A percentile compares a stretch with the other conserved stretches of the same genome.
Evolutionary conservation across 2,797 vertebrate genomes (phyloP).

Genomic region (Fistularia tabacaria): DNA sequence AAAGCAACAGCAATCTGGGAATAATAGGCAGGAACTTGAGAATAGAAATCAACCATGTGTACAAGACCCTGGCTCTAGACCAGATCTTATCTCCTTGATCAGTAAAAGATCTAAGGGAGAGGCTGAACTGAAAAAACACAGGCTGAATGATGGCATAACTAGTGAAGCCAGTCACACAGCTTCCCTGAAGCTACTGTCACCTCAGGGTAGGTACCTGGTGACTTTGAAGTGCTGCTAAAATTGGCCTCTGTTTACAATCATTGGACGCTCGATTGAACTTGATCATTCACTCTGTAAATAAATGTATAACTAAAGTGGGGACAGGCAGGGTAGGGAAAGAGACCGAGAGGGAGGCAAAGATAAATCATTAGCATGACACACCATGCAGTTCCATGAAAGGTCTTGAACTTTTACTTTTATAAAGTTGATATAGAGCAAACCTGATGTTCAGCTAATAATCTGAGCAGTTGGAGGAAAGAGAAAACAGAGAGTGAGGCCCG

Average conservation of each 20-base stretch:
- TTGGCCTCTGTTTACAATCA: conserved; percentile 69
- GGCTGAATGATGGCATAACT: conserved; percentile 58
- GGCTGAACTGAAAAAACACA: conserved; percentile 36
- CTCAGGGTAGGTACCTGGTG: conserved; percentile 43
- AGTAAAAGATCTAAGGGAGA: conserved; percentile 57
- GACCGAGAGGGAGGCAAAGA: conserved; percentile 18
- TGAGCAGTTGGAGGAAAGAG: conserved; percentile 20
- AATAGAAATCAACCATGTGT: conserved; percentile 52
- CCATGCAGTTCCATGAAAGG: conserved; percentile 10
- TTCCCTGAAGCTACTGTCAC: conserved; percentile 57
- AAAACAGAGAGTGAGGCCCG: conserved; percentile 13
- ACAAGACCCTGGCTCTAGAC: conserved; percentile 53
- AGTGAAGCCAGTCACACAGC: conserved; percentile 52
- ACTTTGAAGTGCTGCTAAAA: conserved; percentile 69
- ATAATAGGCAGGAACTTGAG: conserved; percentile 31
- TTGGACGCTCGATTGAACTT: conserved; percentile 68
- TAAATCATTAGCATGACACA: conserved; percentile 26
- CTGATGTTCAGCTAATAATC: conserved; percentile 28
- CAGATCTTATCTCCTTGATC: conserved; percentile 57
- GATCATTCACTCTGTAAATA: conserved; percentile 70
- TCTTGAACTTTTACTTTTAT: conserved; percentile 11
- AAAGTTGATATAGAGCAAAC: conserved; percentile 18
- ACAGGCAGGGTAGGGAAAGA: conserved; percentile 26
- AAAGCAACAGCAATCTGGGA: conserved; percentile 43
- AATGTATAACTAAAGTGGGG: conserved; percentile 69